A percentile compares a stretch with the other conserved stretches of the same genome.
Evolutionary conservation across 2,888 invertebrate species (phyloP).

Genomic region (Hyposoter dolosus): DNA sequence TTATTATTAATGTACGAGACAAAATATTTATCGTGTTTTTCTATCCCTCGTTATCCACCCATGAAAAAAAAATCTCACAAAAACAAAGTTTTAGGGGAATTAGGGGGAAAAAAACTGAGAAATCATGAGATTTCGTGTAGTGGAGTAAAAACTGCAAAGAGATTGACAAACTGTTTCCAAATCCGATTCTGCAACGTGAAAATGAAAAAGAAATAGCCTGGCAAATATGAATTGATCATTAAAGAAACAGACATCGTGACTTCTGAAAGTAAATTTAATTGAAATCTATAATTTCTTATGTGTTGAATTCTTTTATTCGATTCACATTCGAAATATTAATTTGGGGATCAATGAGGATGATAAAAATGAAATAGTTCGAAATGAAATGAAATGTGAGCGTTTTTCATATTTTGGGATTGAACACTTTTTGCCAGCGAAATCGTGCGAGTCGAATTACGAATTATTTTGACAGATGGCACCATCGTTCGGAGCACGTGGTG

Average conservation of each 20-base stretch:
- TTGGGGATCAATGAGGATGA: too few relatives aligned
- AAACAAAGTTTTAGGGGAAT: background rate
- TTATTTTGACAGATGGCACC: background rate
- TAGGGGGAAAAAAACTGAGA: background rate
- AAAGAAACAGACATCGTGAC: too few relatives aligned
- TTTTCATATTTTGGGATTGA: background rate
- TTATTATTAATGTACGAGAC: constrained; percentile 13
- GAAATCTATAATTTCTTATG: too few relatives aligned
- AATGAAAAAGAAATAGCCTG: too few relatives aligned
- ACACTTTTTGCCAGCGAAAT: background rate
- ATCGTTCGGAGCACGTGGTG: background rate
- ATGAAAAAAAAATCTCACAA: background rate
- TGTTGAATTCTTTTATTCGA: too few relatives aligned
- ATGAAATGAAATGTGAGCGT: background rate
- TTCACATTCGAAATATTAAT: too few relatives aligned
- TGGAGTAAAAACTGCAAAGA: too few relatives aligned
- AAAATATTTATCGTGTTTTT: background rate
- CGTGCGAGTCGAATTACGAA: background rate
- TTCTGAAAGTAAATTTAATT: too few relatives aligned
- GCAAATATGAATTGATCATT: too few relatives aligned
- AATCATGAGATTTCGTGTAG: too few relatives aligned
- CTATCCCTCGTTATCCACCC: background rate
- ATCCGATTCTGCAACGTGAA: too few relatives aligned
- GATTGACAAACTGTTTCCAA: too few relatives aligned
- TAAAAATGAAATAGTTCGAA: background rate